Base-by-base conservation (phyloP, 1,140 invertebrate species). In the Archivesica marissinica region DNA sequence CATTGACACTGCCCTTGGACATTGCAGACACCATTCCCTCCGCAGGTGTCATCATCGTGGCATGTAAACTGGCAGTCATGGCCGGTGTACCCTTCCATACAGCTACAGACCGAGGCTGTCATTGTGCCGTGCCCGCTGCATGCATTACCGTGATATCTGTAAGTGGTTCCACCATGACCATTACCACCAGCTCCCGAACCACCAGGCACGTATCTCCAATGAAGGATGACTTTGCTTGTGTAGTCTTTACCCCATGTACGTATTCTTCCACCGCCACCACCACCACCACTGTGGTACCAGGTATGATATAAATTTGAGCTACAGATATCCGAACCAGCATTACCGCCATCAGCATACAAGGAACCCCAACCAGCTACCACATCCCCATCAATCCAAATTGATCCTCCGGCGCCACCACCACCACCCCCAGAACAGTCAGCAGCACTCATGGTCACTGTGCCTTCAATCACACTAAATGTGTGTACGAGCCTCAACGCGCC, bases 371-470 rank as follows among this genome's bases (percentile, higher is more conserved):
- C 91, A 59, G 88, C 89, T 50, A 91, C 81, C 23, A 88, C 56
- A 50, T 88, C 68, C 35, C 86, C 79, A 66, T 91, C 90, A 13
- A 91, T 39, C 91, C 91, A 91, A 7, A 90, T 35, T 33, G 89
- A 86, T 15, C 91, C 91, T 25, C 90, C 91, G 68, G 88, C 85
- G 15, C 91, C 91, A n/a, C 88, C 90, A 23, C 91, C 91, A 47
- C 77, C 86, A 41, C 87, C 90, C 17, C 85, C 78, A n/a, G 50
- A 25, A 25, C 82, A 76, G 13, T 23, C 38, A 33, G 15, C 68
- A 38, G 89, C 91, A 52, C 79, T 85, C 47, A 86, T 84, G 4
- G 70, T 59, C 13, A 92, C 41, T 15, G 54, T 38, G 54, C 90
- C 90, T 78, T 91, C 91, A 7, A 90, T 33, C 52, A 77, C 80